Evolutionary conservation across 2,888 invertebrate genomes (phyloP).

Genomic region (Meloe dianella): DNA sequence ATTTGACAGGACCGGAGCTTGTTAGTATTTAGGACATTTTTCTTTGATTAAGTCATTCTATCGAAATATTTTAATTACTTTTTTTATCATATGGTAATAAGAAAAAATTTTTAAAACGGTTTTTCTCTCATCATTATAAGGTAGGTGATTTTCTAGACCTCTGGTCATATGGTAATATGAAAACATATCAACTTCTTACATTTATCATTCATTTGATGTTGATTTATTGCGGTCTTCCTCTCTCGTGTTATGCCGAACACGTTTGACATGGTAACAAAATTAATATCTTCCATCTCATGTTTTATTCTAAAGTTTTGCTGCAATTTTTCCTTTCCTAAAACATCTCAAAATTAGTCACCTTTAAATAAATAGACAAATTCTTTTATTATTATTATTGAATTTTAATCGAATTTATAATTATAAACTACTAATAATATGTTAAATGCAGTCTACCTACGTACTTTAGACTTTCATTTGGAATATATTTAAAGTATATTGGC

Average conservation of each 20-base stretch:
- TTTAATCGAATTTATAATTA: background rate
- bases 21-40: slow-evolving; percentile 3
- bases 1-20: slow-evolving; percentile 1
- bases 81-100: slow-evolving; percentile 19
- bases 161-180: slow-evolving; percentile 26
- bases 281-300: slow-evolving; percentile 23
- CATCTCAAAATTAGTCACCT: background rate
- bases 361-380: background rate
- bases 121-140: slow-evolving; percentile 12
- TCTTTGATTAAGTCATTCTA: background rate
- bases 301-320: slow-evolving; percentile 9
- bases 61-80: slow-evolving; percentile 19
- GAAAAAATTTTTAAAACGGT: slow-evolving; percentile 1
- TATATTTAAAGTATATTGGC: slow-evolving; percentile 36
- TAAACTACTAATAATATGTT: background rate
- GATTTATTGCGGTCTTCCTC: slow-evolving; percentile 36
- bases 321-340: background rate
- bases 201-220: slow-evolving; percentile 35
- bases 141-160: slow-evolving; percentile 18
- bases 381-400: background rate
- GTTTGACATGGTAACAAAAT: slow-evolving; percentile 32
- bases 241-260: slow-evolving; percentile 33
- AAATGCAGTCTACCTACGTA: slow-evolving; percentile 28
- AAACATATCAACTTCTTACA: slow-evolving; percentile 30
- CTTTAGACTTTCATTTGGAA: slow-evolving; percentile 16